phyloP scores from a whole-genome alignment of 2,113 vertebrate species.

The Pelecanoides urinatrix region DNA sequence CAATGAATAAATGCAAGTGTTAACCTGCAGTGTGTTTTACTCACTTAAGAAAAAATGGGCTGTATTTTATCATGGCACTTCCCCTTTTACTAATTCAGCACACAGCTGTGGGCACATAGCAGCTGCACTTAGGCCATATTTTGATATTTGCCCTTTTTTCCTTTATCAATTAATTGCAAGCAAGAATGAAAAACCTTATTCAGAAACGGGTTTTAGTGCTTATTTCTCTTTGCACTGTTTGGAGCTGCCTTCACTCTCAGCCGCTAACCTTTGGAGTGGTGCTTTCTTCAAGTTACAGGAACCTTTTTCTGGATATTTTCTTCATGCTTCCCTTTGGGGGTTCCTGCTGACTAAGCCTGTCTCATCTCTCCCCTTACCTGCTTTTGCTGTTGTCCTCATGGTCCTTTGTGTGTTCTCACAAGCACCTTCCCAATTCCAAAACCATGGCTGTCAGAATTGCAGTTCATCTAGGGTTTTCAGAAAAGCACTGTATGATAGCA shows the following conservation, averaged over 20 bases:
- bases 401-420: neutral
- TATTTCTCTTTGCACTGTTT: neutral
- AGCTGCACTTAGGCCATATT: neutral
- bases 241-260: neutral
- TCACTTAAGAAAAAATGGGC: neutral
- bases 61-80: neutral
- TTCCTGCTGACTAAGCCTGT: neutral
- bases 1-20: neutral
- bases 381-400: neutral
- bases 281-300: neutral
- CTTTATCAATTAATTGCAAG: neutral
- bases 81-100: neutral
- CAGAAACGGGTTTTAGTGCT: neutral
- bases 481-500: neutral
- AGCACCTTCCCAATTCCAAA: neutral
- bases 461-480: neutral
- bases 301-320: neutral
- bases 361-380: neutral
- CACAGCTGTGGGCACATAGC: neutral
- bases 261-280: neutral
- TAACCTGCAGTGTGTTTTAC: neutral
- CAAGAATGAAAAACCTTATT: neutral
- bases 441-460: neutral
- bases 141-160: neutral
- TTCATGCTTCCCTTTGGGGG: neutral